Base-by-base conservation (phyloP, 1,140 invertebrate species). In the Procambarus virginalis region DNA sequence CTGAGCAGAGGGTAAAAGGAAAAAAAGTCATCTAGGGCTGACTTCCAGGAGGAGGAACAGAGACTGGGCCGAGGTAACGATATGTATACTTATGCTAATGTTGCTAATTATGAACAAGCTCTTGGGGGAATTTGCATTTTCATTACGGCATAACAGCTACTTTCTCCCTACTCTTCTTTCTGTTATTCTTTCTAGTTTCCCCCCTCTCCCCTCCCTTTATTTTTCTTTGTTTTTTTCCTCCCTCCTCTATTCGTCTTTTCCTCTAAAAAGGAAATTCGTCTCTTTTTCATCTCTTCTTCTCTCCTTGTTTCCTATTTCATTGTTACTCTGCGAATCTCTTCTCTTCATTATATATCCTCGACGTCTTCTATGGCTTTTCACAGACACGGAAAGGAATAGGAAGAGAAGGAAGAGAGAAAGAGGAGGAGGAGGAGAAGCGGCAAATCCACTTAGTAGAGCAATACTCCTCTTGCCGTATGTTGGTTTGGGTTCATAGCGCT, bases 51-150 rank as follows among this genome's bases (percentile, higher is more conserved):
- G 6, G 9, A 58, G 46, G 58, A 64, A 49, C 12, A 22, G 45
- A 3, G 51, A 64, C 12, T 8, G 80, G 58, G 20, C 14, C 10
- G 58, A 64, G 45, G 22, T 73, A 85, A 60, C 51, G 75, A 85
- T 85, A 76, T 34, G 68, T 76, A 85, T 70, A 73, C 70, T 85
- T 85, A 85, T 85, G 83, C 83, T 75, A 85, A 85, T 85, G 83
- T 76, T 3, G 70, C 83, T 85, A 85, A 85, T 85, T 85, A 85
- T 85, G 83, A 78, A 85, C 84, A 85, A 55, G 76, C 49, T 58
- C 83, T 85, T 45, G 70, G 70, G 73, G 83, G 70, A 76, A 85
- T 85, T 85, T 76, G 83, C 83, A 85, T 85, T 85, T 85, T 85
- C 83, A 85, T 85, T 76, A 85, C 83, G 70, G 70, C 83, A 73